Evolutionary conservation across 35 echinoderm and acorn worm genomes (phyloP).

Genomic region (Acanthaster planci): DNA sequence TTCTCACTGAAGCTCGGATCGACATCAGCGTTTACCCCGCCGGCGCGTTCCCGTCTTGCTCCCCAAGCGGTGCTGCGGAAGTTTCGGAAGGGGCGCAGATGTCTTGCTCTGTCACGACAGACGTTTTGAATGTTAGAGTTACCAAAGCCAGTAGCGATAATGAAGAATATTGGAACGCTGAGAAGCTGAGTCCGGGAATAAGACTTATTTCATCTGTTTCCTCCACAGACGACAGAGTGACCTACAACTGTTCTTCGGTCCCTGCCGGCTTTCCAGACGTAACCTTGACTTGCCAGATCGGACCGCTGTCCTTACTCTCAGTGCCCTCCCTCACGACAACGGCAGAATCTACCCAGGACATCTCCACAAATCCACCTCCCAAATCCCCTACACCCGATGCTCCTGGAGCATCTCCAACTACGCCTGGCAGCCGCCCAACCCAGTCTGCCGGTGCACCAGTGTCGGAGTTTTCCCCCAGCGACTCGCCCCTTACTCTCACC

Average conservation of each 20-base stretch:
- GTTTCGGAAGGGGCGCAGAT: neutral
- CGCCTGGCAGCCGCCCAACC: too few species aligned
- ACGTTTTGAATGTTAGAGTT: neutral
- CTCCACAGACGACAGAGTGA: neutral
- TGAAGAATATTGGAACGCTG: neutral
- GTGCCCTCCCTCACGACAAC: neutral
- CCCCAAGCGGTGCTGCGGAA: neutral
- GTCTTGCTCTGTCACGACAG: neutral
- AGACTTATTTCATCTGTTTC: neutral
- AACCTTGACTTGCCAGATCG: neutral
- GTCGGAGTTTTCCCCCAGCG: too few species aligned
- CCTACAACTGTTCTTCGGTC: constrained; percentile 3
- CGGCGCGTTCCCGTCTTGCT: neutral
- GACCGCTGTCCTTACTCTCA: neutral
- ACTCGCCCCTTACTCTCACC: too few species aligned
- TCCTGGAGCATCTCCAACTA: too few species aligned
- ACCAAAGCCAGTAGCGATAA: neutral
- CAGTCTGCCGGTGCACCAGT: too few species aligned
- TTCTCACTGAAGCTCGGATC: neutral
- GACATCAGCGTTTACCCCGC: neutral
- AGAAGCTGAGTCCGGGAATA: neutral
- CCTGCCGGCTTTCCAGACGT: neutral
- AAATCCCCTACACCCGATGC: too few species aligned
- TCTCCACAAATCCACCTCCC: too few species aligned
- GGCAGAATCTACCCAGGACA: neutral